Evolutionary conservation across 2,888 invertebrate genomes (phyloP).

Genomic region (Lysandra coridon): DNA sequence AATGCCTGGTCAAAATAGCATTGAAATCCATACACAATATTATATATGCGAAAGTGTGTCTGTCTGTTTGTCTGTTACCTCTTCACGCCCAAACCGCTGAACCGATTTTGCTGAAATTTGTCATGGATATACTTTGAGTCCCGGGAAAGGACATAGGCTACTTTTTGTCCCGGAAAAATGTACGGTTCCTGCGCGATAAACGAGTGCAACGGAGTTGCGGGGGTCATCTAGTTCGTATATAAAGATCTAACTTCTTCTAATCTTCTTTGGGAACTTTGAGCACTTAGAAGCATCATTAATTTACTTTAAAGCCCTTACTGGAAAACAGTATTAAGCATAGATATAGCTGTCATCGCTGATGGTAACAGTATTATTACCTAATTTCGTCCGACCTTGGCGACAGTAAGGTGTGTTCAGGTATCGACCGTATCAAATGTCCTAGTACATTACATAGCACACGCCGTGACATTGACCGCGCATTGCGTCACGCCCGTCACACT

Average conservation of each 20-base stretch:
- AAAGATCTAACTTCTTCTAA: neutral
- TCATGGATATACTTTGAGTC: too few relatives aligned
- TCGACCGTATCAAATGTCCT: conserved; percentile 22
- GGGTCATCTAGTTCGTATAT: neutral
- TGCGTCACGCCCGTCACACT: conserved; percentile 48
- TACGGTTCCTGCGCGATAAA: too few relatives aligned
- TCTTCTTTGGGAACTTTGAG: neutral
- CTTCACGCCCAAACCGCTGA: too few relatives aligned
- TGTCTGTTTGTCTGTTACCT: too few relatives aligned
- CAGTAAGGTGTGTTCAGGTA: conserved; percentile 22
- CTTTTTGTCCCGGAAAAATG: too few relatives aligned
- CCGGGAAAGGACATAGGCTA: too few relatives aligned
- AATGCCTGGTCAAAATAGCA: neutral
- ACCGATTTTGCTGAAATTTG: too few relatives aligned
- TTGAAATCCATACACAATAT: neutral
- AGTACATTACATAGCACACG: conserved; percentile 11
- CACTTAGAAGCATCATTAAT: neutral
- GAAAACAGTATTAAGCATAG: too few relatives aligned
- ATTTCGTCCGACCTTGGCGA: neutral
- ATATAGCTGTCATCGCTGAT: neutral
- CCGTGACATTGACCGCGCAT: conserved; percentile 68
- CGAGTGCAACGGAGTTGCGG: too few relatives aligned
- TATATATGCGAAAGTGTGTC: too few relatives aligned
- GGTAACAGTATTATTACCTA: neutral
- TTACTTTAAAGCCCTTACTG: too few relatives aligned